These are phyloP conservation scores for Ectropis grisescens DNA, from an alignment of 1,140 invertebrate genomes.

Conservation along the genomic window DNA sequence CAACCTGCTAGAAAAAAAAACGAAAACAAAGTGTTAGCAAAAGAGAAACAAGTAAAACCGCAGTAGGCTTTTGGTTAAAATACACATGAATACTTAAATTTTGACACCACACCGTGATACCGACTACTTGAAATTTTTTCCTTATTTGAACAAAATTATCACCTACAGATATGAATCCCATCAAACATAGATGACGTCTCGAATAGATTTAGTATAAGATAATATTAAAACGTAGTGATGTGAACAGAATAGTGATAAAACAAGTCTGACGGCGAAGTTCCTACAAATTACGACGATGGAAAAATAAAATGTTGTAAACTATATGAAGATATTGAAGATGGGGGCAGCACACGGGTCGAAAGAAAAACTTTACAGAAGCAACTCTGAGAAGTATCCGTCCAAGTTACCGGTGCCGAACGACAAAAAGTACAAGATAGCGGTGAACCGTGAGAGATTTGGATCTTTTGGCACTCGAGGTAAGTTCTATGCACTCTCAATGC, in stretches of 20 bases:
- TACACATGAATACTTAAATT: constrained; percentile 9
- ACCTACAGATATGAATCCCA: too few relatives aligned
- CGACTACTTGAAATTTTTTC: not conserved
- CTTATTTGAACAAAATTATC: too few relatives aligned
- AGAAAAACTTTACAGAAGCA: constrained; percentile 74
- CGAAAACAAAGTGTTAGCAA: too few relatives aligned
- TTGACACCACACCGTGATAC: constrained; percentile 11
- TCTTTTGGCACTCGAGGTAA: constrained; percentile 71
- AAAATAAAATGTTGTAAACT: constrained; percentile 32
- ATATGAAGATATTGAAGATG: constrained; percentile 69
- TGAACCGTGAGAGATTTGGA: constrained; percentile 71
- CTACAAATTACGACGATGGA: constrained; percentile 16
- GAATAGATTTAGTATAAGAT: too few relatives aligned
- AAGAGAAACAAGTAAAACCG: too few relatives aligned
- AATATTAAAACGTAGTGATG: constrained; percentile 14
- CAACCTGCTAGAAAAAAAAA: too few relatives aligned
- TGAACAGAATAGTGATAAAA: constrained; percentile 9
- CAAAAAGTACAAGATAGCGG: constrained; percentile 63
- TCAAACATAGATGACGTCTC: constrained; percentile 10
- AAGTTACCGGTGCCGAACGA: constrained; percentile 62
- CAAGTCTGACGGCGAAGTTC: constrained; percentile 20
- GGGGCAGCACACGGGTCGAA: constrained; percentile 78
- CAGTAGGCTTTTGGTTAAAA: not conserved
- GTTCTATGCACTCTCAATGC: too few relatives aligned
- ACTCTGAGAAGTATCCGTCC: constrained; percentile 70